Conservation (phyloP, 2,797 vertebrate genomes). For the Micropoecilia bifurca region DNA sequence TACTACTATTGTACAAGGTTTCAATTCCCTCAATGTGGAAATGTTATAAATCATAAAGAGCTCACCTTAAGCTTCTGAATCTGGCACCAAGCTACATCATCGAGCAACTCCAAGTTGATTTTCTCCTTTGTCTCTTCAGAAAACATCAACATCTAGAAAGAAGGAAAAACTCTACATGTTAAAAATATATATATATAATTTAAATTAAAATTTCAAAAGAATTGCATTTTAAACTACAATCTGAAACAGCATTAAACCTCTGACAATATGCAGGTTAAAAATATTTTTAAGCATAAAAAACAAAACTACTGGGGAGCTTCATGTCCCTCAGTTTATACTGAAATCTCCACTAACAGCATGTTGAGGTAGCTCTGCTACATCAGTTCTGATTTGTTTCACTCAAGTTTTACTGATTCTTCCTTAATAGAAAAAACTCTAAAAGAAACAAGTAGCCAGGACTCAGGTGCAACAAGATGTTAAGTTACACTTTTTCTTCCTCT, state of each 20-base stretch:
- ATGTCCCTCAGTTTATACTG: no score
- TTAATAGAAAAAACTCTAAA: background rate
- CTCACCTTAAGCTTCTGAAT: slow-evolving; percentile 83
- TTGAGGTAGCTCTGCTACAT: no score
- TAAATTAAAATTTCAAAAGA: background rate
- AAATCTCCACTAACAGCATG: background rate
- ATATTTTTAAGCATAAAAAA: background rate
- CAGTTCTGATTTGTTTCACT: background rate
- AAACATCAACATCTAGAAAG: slow-evolving; percentile 76
- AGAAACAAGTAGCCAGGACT: background rate
- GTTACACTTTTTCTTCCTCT: background rate
- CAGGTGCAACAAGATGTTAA: background rate
- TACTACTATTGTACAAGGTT: fast-evolving
- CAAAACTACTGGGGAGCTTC: background rate
- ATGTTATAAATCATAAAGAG: background rate
- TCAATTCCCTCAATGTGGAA: background rate
- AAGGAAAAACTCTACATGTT: background rate
- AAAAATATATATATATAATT: no score
- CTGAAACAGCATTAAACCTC: background rate
- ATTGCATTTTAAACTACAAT: background rate
- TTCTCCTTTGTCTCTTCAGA: slow-evolving; percentile 83
- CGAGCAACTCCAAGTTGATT: slow-evolving; percentile 81
- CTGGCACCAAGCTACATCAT: slow-evolving; percentile 83
- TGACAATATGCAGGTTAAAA: background rate
- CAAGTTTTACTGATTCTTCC: background rate